phyloP scores from a whole-genome alignment of 2,888 invertebrate genomes.

The Cheilosia pagana region DNA sequence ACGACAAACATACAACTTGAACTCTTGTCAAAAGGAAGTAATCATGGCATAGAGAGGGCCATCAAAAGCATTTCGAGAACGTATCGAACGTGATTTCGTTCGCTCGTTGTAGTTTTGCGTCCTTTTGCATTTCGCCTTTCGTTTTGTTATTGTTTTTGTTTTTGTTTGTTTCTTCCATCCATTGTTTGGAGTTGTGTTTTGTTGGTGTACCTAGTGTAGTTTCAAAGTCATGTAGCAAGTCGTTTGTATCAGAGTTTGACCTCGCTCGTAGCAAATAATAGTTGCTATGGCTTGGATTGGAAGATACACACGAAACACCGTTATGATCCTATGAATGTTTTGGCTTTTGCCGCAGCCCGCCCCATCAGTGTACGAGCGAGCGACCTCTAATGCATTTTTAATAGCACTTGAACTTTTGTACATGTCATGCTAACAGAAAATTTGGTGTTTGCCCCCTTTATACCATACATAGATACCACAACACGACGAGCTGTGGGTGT shows the following conservation, averaged over 20 bases:
- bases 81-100: constrained; percentile 64
- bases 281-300: constrained; percentile 41
- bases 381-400: constrained; percentile 73
- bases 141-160: constrained; percentile 13
- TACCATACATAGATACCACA: constrained; percentile 11
- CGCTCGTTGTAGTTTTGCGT: constrained; percentile 21
- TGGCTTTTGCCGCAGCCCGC: constrained; percentile 19
- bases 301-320: constrained; percentile 45
- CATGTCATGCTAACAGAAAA: constrained; percentile 67
- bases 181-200: constrained; percentile 29
- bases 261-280: constrained; percentile 62
- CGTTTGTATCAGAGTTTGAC: constrained; percentile 66
- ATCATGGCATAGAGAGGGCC: constrained; percentile 55
- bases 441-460: constrained; percentile 26
- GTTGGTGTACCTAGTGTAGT: constrained; percentile 5
- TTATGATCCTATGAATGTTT: constrained; percentile 68
- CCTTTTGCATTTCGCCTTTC: constrained; percentile 21
- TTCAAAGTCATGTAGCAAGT: constrained; percentile 60
- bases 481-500: constrained; percentile 6
- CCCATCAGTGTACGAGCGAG: constrained; percentile 14
- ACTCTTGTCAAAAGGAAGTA: constrained; percentile 51
- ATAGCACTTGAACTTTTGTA: constrained; percentile 74
- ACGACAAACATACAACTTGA: constrained; percentile 48
- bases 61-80: constrained; percentile 63
- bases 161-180: constrained; percentile 1